Percentiles rank a stretch among this genome's conserved stretches.
These are phyloP conservation scores for Litoditis marina DNA, from an alignment of 2,888 invertebrate species.

Conservation along the genomic window DNA sequence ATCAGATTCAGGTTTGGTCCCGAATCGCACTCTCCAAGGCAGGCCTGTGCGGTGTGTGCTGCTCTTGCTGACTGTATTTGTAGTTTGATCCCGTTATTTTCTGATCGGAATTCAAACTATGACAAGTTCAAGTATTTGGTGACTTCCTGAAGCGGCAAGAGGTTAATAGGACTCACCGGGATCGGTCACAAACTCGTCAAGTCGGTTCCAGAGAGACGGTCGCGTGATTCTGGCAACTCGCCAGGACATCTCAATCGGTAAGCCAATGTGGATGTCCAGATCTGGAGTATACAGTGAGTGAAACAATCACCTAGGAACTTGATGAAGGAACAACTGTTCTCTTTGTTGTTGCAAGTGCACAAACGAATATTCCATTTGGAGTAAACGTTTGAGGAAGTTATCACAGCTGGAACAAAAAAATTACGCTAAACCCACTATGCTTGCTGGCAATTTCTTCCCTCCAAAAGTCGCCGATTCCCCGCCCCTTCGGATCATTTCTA, in stretches of 20 bases:
- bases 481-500: constrained; percentile 60
- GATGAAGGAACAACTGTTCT: too few relatives aligned
- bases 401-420: too few relatives aligned
- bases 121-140: too few relatives aligned
- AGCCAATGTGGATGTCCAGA: constrained; percentile 34
- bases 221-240: constrained; percentile 28
- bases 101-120: not conserved
- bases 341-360: too few relatives aligned
- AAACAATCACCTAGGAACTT: too few relatives aligned
- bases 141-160: too few relatives aligned
- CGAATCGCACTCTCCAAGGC: too few relatives aligned
- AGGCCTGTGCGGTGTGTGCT: too few relatives aligned
- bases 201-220: constrained; percentile 21
- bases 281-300: not conserved
- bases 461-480: constrained; percentile 59
- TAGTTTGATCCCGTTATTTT: not conserved
- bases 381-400: too few relatives aligned
- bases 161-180: constrained; percentile 16
- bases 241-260: constrained; percentile 18
- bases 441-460: constrained; percentile 37
- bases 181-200: constrained; percentile 32
- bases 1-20: too few relatives aligned
- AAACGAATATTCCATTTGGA: too few relatives aligned
- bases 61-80: too few relatives aligned
- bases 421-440: constrained; percentile 2